Evolutionary conservation across 2,113 vertebrate species (phyloP), one percentile per base, ranked within the genome.

Genomic region (Charadrius vociferus): DNA sequence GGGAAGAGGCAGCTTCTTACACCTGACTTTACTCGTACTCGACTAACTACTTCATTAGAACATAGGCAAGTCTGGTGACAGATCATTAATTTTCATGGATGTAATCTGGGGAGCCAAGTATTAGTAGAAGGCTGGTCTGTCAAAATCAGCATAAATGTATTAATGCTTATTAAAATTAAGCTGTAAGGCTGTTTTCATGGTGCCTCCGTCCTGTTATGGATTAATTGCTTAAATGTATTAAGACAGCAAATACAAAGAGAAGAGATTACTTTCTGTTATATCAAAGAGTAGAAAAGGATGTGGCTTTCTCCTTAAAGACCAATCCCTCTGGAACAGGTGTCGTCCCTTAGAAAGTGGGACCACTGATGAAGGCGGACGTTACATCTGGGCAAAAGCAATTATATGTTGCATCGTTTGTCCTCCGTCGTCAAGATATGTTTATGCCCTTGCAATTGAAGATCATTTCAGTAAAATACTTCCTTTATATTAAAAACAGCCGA

Each of bases 51-150:
- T 98, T 97, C 94, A 97, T 98, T 97, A 98, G 96, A 49, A 47
- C 32, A 59, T 17, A 34, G 85, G 95, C 94, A 89, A 84, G 90
- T 32, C 90, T 58, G 43, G 84, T 86, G 97, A 96, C 96, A 97
- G 88, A 92, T 91, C 94, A 91, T 98, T 98, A 97, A 98, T 98
- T 98, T 95, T 97, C 98, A 95, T 81, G 96, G 98, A 93, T 97
- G 96, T 81, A 95, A 96, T 95, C 95, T 96, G 94, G 88, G 50
- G 86, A 97, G 30, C 85, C 97, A 94, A 97, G 97, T 95, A 77
- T 95, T 91, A 92, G 82, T 55, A 49, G 91, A 91, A 96, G 75
- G 74, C 67, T 56, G 83, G 79, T 67, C 87, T 96, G 96, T 96
- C 94, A 78, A 94, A 84, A 68, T 90, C 52, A 85, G 68, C 95